phyloP scores from a whole-genome alignment of 2,888 invertebrate species.

The Mesorhabditis spiculigera region DNA sequence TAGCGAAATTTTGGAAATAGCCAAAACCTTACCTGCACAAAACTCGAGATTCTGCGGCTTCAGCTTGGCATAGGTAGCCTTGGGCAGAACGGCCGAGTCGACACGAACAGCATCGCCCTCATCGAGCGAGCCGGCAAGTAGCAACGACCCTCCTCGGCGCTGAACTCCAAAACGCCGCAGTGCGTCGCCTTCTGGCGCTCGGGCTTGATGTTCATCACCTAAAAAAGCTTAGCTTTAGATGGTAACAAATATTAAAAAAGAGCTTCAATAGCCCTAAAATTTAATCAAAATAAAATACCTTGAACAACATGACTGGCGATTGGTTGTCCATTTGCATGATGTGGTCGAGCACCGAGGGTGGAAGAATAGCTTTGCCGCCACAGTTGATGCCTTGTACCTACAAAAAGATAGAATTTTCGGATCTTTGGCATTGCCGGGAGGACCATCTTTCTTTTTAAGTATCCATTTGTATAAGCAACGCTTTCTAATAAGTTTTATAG shows the following conservation, averaged over 20 bases:
- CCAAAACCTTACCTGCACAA: slow-evolving; percentile 72
- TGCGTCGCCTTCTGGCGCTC: slow-evolving; percentile 79
- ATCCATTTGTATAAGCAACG: no score
- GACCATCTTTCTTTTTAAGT: no score
- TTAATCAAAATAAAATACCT: background rate
- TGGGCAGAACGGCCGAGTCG: slow-evolving; percentile 86
- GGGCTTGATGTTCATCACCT: slow-evolving; percentile 73
- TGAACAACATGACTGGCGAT: background rate
- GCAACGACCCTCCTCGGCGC: slow-evolving; percentile 95
- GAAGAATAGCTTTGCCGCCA: slow-evolving; percentile 2
- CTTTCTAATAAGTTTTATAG: no score
- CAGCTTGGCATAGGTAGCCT: slow-evolving; percentile 93
- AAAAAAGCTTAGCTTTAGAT: background rate
- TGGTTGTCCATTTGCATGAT: background rate
- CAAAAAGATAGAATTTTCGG: no score
- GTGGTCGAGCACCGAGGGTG: slow-evolving; percentile 2
- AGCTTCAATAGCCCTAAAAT: no score
- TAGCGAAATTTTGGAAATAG: slow-evolving; percentile 1
- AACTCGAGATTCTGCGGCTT: slow-evolving; percentile 95
- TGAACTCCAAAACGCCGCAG: slow-evolving; percentile 89
- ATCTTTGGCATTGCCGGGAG: no score
- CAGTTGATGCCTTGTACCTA: background rate
- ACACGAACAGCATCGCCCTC: slow-evolving; percentile 84
- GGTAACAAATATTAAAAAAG: no score
- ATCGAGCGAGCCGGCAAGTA: slow-evolving; percentile 81